Evolutionary conservation across 2,888 invertebrate genomes (phyloP), one percentile per base, ranked within the genome.

Genomic region (Hybos culiciformis): DNA sequence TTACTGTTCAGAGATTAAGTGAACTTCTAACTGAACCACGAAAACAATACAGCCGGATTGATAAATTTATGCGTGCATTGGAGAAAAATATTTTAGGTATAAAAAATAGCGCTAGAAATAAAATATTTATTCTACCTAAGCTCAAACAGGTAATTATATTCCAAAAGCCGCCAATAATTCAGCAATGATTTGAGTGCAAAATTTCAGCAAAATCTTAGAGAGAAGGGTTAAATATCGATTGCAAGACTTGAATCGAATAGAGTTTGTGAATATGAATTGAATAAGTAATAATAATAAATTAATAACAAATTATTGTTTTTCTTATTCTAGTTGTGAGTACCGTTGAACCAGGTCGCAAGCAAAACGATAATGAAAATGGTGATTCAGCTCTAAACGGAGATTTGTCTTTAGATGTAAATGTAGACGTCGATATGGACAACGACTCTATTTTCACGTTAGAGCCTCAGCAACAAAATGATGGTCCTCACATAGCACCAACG

Each of bases 31-130:
- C 87, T 4, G 79, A 80, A 51, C 96, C 97, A 3, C 76, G 83
- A 18, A 90, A 88, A 61, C 93, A 97, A 61, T 98, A 98, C 66
- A 88, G 86, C 59, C 76, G 92, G 48, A 84, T 92, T 48, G 97
- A 96, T 62, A 97, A 97, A 65, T 97, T 86, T 62, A 86, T 98
- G 83, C 73, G 96, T 46, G 97, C 96, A 0, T 73, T 98, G 46
- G 97, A 97, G 64, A 97, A 97, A 66, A 90, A 88, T 56, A 86
- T 91, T 53, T 68, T 90, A 54, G 66, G 66, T 66, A 54, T n/a
- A n/a, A n/a, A n/a, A n/a, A n/a, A n/a, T n/a, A n/a, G n/a, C 57
- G 56, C 48, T 39, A 4, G 17, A 14, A 7, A n/a, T 31, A 31
- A 14, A 11, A 11, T 37, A 14, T 29, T 42, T 33, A 24, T 40